Conservation (phyloP, 2,797 vertebrate species). For the Channa striata region DNA sequence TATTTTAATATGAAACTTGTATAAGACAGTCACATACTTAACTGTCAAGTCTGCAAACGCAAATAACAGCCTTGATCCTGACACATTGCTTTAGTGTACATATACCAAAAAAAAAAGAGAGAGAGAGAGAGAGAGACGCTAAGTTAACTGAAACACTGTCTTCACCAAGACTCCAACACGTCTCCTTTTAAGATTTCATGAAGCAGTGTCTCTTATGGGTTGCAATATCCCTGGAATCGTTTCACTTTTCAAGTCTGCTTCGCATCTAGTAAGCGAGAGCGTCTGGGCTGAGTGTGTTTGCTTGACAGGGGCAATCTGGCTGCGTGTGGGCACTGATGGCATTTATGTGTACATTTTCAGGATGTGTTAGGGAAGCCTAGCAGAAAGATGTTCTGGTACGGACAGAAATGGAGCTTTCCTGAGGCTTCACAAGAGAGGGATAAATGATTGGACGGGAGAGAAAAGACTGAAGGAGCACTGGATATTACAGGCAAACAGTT, state of each 20-base stretch:
- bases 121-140: slow-evolving; percentile 40
- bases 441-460: slow-evolving; percentile 57
- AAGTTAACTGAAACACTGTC: slow-evolving; percentile 59
- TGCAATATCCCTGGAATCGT: slow-evolving; percentile 67
- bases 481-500: slow-evolving; percentile 5
- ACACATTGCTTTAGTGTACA: slow-evolving; percentile 18
- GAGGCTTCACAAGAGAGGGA: slow-evolving; percentile 44
- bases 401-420: slow-evolving; percentile 74
- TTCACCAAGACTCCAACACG: slow-evolving; percentile 51
- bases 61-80: slow-evolving; percentile 24
- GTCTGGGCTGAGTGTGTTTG: slow-evolving; percentile 63
- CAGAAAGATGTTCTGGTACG: slow-evolving; percentile 68
- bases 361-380: slow-evolving; percentile 76
- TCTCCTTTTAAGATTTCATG: slow-evolving; percentile 80
- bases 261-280: slow-evolving; percentile 60
- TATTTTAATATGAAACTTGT: slow-evolving; percentile 4
- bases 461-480: slow-evolving; percentile 18
- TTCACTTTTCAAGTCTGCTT: slow-evolving; percentile 76
- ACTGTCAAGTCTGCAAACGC: slow-evolving; percentile 18
- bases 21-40: slow-evolving; percentile 1
- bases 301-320: slow-evolving; percentile 71
- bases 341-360: slow-evolving; percentile 84
- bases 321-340: slow-evolving; percentile 79
- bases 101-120: slow-evolving; percentile 46
- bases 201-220: slow-evolving; percentile 66